A percentile compares a stretch with the other conserved stretches of the same genome.
phyloP scores from a whole-genome alignment of 92 coral and sea anemone genomes.

The Phenganax subtilis region DNA sequence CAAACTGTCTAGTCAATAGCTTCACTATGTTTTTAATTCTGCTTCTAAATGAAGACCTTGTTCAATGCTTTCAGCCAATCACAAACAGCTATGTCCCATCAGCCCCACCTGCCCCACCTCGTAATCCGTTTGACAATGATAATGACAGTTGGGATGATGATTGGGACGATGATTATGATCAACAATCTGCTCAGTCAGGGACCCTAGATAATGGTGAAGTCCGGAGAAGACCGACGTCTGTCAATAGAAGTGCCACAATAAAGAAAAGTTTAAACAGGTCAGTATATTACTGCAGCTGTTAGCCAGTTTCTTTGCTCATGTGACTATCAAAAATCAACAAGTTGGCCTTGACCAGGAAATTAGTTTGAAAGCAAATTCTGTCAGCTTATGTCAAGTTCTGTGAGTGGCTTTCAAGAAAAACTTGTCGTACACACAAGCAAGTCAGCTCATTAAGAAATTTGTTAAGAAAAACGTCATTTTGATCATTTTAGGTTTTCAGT shows the following conservation, averaged over 20 bases:
- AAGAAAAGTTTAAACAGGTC: conserved; percentile 92
- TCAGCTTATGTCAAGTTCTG: too few relatives aligned
- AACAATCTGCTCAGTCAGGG: conserved; percentile 40
- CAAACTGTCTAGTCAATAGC: background rate
- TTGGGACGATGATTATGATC: conserved; percentile 58
- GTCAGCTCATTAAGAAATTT: background rate
- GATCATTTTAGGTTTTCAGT: conserved; percentile 65
- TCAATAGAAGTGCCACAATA: conserved; percentile 74
- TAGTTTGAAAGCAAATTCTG: too few relatives aligned
- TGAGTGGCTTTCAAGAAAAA: background rate
- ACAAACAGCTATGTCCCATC: conserved; percentile 35
- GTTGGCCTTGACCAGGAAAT: too few relatives aligned
- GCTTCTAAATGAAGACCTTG: background rate
- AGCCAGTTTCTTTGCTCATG: background rate
- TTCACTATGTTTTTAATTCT: background rate
- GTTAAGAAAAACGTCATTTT: background rate
- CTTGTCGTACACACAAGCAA: background rate
- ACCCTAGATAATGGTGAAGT: conserved; percentile 82
- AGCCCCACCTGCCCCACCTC: conserved; percentile 29
- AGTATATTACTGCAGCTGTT: background rate
- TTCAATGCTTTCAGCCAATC: conserved; percentile 21
- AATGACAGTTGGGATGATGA: conserved; percentile 74
- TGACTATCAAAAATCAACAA: background rate
- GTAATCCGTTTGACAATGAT: conserved; percentile 11
- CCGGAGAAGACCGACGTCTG: conserved; percentile 57